Evolutionary conservation across 2,888 invertebrate genomes (phyloP), one percentile per base, ranked within the genome.

Genomic region (Schizotus pectinicornis): DNA sequence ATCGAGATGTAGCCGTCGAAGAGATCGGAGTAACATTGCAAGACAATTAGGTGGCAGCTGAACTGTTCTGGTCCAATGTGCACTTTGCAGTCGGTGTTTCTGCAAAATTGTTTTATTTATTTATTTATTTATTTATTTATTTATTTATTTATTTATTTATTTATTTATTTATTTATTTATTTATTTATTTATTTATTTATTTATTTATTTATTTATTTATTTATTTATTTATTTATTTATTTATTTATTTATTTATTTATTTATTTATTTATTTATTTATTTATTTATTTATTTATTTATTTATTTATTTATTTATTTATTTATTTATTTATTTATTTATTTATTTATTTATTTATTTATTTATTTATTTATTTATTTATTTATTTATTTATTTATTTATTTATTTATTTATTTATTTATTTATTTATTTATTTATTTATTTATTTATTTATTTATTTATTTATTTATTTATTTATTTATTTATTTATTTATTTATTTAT

Each of bases 41-140:
- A 79, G 1, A 90, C 87, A 22, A 89, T 81, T 14, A 84, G 81
- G 72, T 90, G 89, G 73, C 89, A 89, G 61, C 86, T 84, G 68
- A 88, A 89, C 69, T 86, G 86, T 67, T 88, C 85, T 57, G 84
- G 81, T 8, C 84, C 88, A 50, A 89, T 85, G 63, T 84, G 84
- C 3, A 89, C 81, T 47, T 86, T 80, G 42, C 86, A 86, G 71
- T 90, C 89, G 2, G 89, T 86, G 69, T 88, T 88, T 72, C 88
- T 88, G 77, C 13, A 22, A 22, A 22, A 22, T 22, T 5, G 5
- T 22, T 22, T 22, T 22, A 22, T 22, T 3, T 3, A 22, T 22
- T 22, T n/a, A 22, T 22, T 22, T 22, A 22, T 22, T 22, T 22
- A n/a, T n/a, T n/a, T n/a, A n/a, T n/a, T n/a, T n/a, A n/a, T n/a